These are phyloP conservation scores for Coturnix japonica DNA, from an alignment of 2,113 vertebrate genomes.

Conservation along the genomic window DNA sequence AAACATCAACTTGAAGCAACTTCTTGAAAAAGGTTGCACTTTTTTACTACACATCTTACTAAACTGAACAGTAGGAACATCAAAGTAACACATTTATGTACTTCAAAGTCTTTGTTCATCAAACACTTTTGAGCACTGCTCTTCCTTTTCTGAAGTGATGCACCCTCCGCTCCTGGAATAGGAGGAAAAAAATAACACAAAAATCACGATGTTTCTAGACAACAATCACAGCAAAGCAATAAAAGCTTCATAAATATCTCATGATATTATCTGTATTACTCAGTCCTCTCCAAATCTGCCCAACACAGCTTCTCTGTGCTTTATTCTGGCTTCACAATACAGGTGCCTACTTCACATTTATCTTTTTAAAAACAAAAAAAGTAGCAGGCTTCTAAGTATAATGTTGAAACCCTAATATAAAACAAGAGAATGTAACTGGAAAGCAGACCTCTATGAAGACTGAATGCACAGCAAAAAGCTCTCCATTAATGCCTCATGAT, in stretches of 20 bases:
- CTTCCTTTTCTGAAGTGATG: conserved; percentile 80
- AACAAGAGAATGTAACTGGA: neutral
- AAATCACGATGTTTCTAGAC: neutral
- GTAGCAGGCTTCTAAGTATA: neutral
- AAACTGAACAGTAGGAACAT: neutral
- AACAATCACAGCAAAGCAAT: neutral
- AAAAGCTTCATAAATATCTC: neutral
- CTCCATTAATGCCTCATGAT: accelerated
- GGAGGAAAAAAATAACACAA: neutral
- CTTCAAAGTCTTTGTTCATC: conserved; percentile 26
- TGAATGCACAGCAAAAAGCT: neutral
- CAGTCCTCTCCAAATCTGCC: neutral
- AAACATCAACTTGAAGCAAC: conserved; percentile 35
- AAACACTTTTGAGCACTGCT: conserved; percentile 74
- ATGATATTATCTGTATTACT: neutral
- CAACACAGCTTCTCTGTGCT: neutral
- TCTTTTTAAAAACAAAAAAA: neutral
- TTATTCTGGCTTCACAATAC: neutral
- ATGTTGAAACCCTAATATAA: neutral
- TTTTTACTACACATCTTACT: neutral
- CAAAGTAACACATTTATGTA: neutral
- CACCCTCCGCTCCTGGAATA: conserved; percentile 67
- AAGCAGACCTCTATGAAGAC: neutral
- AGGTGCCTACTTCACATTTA: accelerated
- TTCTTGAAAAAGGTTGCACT: neutral